phyloP scores from a whole-genome alignment of 2,888 invertebrate genomes.

The Smittia aterrima region DNA sequence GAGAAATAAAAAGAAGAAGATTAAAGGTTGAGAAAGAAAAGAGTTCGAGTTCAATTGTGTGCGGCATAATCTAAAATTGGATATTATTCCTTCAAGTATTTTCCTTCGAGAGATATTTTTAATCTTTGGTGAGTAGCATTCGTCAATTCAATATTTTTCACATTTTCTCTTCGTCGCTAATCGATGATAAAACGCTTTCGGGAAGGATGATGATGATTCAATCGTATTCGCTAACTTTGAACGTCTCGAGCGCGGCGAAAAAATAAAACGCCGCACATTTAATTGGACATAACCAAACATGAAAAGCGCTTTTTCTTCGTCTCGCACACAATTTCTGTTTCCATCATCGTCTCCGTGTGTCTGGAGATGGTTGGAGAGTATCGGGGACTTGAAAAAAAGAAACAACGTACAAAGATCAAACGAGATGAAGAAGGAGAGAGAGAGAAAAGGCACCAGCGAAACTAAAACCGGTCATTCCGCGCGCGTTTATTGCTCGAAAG shows the following conservation, averaged over 20 bases:
- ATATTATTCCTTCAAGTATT: slow-evolving; percentile 33
- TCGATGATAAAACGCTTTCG: background rate
- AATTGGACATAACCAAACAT: slow-evolving; percentile 11
- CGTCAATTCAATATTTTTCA: background rate
- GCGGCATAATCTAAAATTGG: slow-evolving; percentile 37
- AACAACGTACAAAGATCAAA: background rate
- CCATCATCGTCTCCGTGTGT: background rate
- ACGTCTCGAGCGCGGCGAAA: background rate
- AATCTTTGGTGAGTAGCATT: slow-evolving; percentile 35
- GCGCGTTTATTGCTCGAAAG: slow-evolving; percentile 31
- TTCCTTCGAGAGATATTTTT: slow-evolving; percentile 22
- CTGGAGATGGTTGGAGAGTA: background rate
- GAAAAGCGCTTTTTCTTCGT: slow-evolving; percentile 1
- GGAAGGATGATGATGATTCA: background rate
- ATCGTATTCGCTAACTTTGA: no score
- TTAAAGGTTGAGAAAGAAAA: slow-evolving; percentile 24
- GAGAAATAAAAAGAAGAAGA: background rate
- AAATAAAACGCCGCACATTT: background rate
- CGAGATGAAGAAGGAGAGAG: background rate
- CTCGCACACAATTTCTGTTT: background rate
- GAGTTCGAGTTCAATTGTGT: slow-evolving; percentile 32
- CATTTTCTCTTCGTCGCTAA: no score
- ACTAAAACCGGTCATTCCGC: slow-evolving; percentile 36
- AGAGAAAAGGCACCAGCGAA: slow-evolving; percentile 3
- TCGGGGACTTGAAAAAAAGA: background rate